phyloP scores from a whole-genome alignment of 2,888 invertebrate genomes.

The Gnatocerus cornutus region DNA sequence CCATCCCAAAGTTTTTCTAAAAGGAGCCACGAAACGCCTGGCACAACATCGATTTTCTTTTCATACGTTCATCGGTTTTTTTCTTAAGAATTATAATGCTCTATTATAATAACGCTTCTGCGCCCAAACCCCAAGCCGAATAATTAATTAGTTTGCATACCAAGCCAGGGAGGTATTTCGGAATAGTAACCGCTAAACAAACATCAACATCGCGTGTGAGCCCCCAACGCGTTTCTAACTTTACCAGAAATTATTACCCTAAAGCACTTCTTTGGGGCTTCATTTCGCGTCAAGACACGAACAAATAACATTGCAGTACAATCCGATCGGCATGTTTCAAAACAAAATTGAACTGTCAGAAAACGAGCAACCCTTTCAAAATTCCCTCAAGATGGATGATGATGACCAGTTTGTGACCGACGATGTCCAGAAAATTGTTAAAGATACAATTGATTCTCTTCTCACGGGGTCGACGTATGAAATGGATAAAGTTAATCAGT shows the following conservation, averaged over 20 bases:
- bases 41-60: slow-evolving; percentile 51
- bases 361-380: slow-evolving; percentile 49
- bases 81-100: slow-evolving; percentile 29
- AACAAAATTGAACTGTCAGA: slow-evolving; percentile 38
- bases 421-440: slow-evolving; percentile 83
- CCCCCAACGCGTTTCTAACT: slow-evolving; percentile 25
- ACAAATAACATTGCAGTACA: slow-evolving; percentile 18
- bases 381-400: slow-evolving; percentile 64
- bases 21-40: slow-evolving; percentile 50
- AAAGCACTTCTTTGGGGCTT: slow-evolving; percentile 40
- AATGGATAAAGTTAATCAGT: slow-evolving; percentile 79
- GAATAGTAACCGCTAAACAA: slow-evolving; percentile 19
- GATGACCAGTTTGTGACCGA: slow-evolving; percentile 78
- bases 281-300: slow-evolving; percentile 44
- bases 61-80: slow-evolving; percentile 23
- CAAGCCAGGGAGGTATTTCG: slow-evolving; percentile 19
- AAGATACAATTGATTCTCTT: slow-evolving; percentile 83
- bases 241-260: slow-evolving; percentile 45
- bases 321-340: slow-evolving; percentile 34
- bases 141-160: slow-evolving; percentile 40
- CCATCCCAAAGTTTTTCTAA: slow-evolving; percentile 20
- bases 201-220: slow-evolving; percentile 49
- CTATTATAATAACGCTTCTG: slow-evolving; percentile 28
- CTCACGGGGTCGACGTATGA: slow-evolving; percentile 83
- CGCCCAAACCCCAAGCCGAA: slow-evolving; percentile 1